Evolutionary conservation across 2,113 vertebrate genomes (phyloP), one percentile per base, ranked within the genome.

Genomic region (Pseudorhombus dupliciocellatus): DNA sequence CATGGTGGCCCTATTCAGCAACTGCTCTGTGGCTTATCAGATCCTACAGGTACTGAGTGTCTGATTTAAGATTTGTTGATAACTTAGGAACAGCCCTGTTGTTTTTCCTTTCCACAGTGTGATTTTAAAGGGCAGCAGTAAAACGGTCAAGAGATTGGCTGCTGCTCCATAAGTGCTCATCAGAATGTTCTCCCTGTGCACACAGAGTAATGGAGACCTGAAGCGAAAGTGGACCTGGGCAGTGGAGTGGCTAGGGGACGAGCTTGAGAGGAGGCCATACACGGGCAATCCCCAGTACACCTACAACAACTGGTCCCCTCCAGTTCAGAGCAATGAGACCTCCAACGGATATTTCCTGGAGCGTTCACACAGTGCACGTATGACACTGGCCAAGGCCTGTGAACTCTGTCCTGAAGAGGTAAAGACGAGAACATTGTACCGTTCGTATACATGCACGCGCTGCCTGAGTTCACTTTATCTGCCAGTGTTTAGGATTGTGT

Each of bases 161-260:
- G 0, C 2, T 24, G 16, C 20, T 28, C 56, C 15, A 14, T 8
- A 2, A 8, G 4, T 63, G 5, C 20, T 76, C 11, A 79, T 24
- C 40, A 8, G 4, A 16, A 5, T 34, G 25, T 59, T 40, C 22
- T 62, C 9, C 62, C 4, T 73, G 80, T 44, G 51, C 51, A 31
- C 75, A 26, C 94, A 99, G 98, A 98, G 97, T 87, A 99, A 99
- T 22, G 97, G 97, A 34, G 98, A 99, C 92, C 92, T 99, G 84
- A 99, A 99, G 89, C 95, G 98, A 44, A 99, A 99, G 89, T 99
- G 98, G 98, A 98, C 97, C n/a, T 99, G 97, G 97, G 98, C 98
- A 22, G 97, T 99, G 50, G 98, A 99, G 86, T 99, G 98, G 97
- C 94, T 99, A 64, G 98, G 98, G 60, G 98, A 99, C 0, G 98